Evolutionary conservation across 1,140 invertebrate species (phyloP).

Genomic region (Rhizoglyphus robini): DNA sequence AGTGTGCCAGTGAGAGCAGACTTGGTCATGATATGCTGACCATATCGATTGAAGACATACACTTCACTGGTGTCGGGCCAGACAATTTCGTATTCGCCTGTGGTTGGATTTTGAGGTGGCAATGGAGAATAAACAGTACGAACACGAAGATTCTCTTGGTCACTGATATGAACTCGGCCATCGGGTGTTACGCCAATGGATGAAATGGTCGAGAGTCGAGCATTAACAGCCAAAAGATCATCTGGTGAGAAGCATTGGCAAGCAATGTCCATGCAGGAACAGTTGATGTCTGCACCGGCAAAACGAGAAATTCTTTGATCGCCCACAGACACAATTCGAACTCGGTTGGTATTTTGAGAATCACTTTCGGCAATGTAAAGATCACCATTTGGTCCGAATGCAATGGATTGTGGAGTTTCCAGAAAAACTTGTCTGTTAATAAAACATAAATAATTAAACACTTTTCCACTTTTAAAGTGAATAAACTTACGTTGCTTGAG

Average conservation of each 20-base stretch:
- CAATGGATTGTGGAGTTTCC: constrained; percentile 41
- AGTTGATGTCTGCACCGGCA: constrained; percentile 37
- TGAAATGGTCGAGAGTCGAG: constrained; percentile 75
- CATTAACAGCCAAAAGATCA: constrained; percentile 73
- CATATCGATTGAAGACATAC: constrained; percentile 75
- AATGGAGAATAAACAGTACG: constrained; percentile 76
- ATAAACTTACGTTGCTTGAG: constrained; percentile 14
- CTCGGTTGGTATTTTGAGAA: constrained; percentile 70
- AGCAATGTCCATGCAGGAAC: constrained; percentile 38
- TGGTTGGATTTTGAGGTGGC: constrained; percentile 70
- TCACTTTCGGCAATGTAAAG: constrained; percentile 86
- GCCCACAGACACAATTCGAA: constrained; percentile 46
- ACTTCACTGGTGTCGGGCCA: constrained; percentile 76
- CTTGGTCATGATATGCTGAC: constrained; percentile 82
- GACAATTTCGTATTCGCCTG: constrained; percentile 73
- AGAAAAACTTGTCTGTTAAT: constrained; percentile 29
- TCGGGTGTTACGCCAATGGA: constrained; percentile 84
- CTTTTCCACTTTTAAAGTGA: neutral
- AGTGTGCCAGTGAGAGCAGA: constrained; percentile 80
- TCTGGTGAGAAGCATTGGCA: constrained; percentile 71
- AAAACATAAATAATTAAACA: neutral
- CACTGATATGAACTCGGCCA: constrained; percentile 79
- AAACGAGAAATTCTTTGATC: constrained; percentile 36
- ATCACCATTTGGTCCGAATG: constrained; percentile 81
- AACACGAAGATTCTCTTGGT: constrained; percentile 72